phyloP scores from a whole-genome alignment of 2,888 invertebrate genomes.

The Oligia latruncula region DNA sequence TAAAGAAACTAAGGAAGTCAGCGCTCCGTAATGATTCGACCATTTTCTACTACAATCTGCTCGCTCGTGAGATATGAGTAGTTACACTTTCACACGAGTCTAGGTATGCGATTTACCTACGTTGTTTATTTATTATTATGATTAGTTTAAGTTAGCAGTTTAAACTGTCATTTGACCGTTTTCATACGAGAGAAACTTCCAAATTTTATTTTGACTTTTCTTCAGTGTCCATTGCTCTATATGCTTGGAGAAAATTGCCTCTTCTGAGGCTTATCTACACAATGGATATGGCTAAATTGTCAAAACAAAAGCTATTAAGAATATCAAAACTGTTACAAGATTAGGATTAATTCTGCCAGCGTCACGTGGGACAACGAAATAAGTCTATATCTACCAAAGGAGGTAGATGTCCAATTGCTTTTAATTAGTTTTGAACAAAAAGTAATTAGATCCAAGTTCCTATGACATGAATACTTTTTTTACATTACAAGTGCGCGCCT shows the following conservation, averaged over 20 bases:
- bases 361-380: no score
- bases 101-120: neutral
- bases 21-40: constrained; percentile 46
- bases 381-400: no score
- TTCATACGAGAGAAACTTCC: neutral
- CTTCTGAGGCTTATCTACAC: neutral
- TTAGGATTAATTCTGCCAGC: no score
- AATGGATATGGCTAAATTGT: neutral
- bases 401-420: neutral
- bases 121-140: constrained; percentile 7
- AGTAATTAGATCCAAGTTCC: neutral
- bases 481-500: no score
- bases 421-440: neutral
- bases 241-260: neutral
- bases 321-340: neutral
- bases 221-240: neutral
- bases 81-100: constrained; percentile 46
- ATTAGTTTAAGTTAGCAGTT: neutral
- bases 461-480: neutral
- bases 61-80: constrained; percentile 49
- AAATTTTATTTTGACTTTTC: neutral
- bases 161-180: neutral
- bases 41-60: constrained; percentile 49
- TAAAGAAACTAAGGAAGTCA: constrained; percentile 55
- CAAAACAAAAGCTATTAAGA: neutral